Evolutionary conservation across 2,888 invertebrate species (phyloP).

Genomic region (Dromius quadrimaculatus): DNA sequence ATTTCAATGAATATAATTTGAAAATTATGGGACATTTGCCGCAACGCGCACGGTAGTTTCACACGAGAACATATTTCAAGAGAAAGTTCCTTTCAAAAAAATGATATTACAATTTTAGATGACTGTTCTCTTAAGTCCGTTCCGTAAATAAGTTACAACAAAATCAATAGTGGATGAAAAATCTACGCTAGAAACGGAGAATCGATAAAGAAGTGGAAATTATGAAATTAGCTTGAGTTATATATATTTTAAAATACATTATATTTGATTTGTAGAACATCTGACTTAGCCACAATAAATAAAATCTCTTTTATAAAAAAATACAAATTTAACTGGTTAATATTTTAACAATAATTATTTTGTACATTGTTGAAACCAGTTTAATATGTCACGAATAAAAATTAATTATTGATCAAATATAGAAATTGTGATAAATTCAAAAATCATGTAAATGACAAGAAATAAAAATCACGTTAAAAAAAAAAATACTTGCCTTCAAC

Average conservation of each 20-base stretch:
- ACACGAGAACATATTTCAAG: conserved; percentile 41
- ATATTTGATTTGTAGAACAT: conserved; percentile 44
- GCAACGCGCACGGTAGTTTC: conserved; percentile 24
- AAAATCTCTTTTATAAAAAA: conserved; percentile 51
- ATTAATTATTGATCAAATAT: conserved; percentile 33
- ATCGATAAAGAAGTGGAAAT: no score
- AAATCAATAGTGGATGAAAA: conserved; percentile 4
- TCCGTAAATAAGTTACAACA: conserved; percentile 21
- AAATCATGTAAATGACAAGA: conserved; percentile 24
- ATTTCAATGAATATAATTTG: conserved; percentile 8
- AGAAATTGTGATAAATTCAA: conserved; percentile 13
- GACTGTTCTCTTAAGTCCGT: conserved; percentile 26
- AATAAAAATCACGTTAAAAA: conserved; percentile 25
- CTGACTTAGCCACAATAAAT: conserved; percentile 49
- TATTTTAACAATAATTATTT: conserved; percentile 32
- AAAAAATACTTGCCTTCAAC: conserved; percentile 36
- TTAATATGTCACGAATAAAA: conserved; percentile 41
- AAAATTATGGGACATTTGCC: conserved; percentile 30
- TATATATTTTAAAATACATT: conserved; percentile 33
- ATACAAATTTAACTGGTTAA: conserved; percentile 50
- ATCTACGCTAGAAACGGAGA: neutral
- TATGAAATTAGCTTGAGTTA: no score
- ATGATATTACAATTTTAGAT: conserved; percentile 33
- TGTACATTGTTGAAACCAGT: conserved; percentile 36
- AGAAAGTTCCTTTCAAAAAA: conserved; percentile 38